Conservation (phyloP, 1,140 invertebrate genomes). For the Drosophila melanica region DNA sequence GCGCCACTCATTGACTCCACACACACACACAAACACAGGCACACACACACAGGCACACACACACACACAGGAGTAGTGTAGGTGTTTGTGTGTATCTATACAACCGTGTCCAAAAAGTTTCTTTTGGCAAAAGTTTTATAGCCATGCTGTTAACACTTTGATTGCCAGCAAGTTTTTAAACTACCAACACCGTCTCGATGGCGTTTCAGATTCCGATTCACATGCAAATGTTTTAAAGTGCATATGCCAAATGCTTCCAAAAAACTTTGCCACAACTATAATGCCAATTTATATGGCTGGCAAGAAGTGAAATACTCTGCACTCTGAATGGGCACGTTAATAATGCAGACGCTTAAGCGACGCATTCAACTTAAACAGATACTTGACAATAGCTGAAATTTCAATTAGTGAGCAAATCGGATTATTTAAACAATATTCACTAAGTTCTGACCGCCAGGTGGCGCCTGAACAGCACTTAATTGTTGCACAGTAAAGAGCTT, state of each 20-base stretch:
- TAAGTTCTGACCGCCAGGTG: neutral
- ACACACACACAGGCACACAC: neutral
- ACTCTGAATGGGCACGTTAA: neutral
- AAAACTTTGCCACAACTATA: conserved; percentile 62
- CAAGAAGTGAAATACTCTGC: conserved; percentile 31
- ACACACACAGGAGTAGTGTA: neutral
- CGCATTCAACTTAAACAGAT: neutral
- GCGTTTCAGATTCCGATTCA: conserved; percentile 37
- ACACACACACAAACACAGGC: no score
- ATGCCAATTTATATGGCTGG: conserved; percentile 55
- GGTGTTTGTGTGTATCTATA: neutral
- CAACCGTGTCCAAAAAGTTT: conserved; percentile 48
- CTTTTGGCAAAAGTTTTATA: conserved; percentile 67
- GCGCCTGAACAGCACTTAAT: neutral
- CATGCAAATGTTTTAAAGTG: conserved; percentile 70
- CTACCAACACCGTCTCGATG: conserved; percentile 34
- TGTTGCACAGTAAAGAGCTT: conserved; percentile 21
- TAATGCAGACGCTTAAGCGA: neutral
- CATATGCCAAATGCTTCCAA: conserved; percentile 47
- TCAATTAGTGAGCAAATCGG: neutral
- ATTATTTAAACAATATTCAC: neutral
- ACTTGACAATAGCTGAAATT: neutral
- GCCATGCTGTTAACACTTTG: conserved; percentile 76
- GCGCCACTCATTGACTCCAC: no score
- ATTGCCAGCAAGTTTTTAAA: conserved; percentile 71